A percentile compares a stretch with the other conserved stretches of the same genome.
These are phyloP conservation scores for Glossosoma conforme DNA, from an alignment of 1,140 invertebrate genomes.

Conservation along the genomic window DNA sequence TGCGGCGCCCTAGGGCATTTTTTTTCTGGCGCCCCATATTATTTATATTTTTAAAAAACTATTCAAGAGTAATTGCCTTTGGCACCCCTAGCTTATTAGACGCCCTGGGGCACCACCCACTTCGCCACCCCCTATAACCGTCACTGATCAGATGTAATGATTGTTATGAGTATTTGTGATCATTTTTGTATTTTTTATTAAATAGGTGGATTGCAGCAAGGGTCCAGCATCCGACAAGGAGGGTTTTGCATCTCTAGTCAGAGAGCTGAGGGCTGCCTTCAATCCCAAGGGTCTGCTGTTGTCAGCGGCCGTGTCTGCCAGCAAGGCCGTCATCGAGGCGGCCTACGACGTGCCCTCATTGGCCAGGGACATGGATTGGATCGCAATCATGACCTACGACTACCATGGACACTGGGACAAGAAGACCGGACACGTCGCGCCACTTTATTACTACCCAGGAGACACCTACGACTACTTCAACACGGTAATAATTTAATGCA, in stretches of 20 bases:
- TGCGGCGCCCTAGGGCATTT: too few relatives aligned
- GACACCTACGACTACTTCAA: constrained; percentile 60
- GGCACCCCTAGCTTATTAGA: too few relatives aligned
- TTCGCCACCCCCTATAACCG: too few relatives aligned
- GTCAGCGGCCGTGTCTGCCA: constrained; percentile 78
- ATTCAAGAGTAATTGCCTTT: too few relatives aligned
- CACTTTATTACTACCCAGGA: constrained; percentile 66
- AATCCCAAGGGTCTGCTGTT: constrained; percentile 64
- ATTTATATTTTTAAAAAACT: too few relatives aligned
- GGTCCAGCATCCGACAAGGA: constrained; percentile 70
- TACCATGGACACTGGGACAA: constrained; percentile 84
- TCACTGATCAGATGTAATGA: too few relatives aligned
- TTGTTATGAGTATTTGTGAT: too few relatives aligned
- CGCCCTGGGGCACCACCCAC: too few relatives aligned
- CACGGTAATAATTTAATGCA: too few relatives aligned
- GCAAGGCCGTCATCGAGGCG: constrained; percentile 74
- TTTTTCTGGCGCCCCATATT: too few relatives aligned
- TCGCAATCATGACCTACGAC: constrained; percentile 81
- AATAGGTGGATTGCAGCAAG: constrained; percentile 53
- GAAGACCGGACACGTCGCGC: constrained; percentile 77
- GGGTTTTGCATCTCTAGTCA: constrained; percentile 64
- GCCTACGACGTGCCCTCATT: constrained; percentile 73
- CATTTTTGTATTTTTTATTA: too few relatives aligned
- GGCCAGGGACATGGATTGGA: constrained; percentile 72
- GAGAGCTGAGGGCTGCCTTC: constrained; percentile 67